Base-by-base conservation (phyloP, 2,113 vertebrate species). In the Numida meleagris region DNA sequence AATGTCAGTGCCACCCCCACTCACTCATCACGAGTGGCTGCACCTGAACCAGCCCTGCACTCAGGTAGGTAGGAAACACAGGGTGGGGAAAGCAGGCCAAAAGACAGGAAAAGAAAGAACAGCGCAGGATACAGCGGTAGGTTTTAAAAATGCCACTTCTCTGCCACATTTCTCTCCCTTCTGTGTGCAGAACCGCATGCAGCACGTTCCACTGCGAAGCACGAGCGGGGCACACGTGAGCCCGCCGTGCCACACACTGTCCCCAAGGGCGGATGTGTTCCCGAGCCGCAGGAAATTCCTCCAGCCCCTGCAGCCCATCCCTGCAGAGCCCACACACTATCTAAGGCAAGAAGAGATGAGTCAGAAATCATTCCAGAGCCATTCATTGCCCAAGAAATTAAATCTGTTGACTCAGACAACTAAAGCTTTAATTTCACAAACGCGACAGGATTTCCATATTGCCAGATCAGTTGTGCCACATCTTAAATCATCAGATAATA, bases 331-430 rank as follows among this genome's bases (percentile, higher is more conserved):
- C 57, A 6, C 2, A 0, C 12, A 0, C 4, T 68, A 27, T 38
- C 73, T 23, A 6, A 29, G 43, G 83, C 51, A 34, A 48, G 88
- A 27, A 80, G 71, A 24, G 14, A 59, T 86, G 77, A 93, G 78
- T 90, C 89, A 95, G 68, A 82, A 90, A 55, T 57, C 80, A 43
- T 55, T 89, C 79, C 85, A 79, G 62, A 89, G 46, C 70, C 87
- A n/a, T 82, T 97, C 92, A 79, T 79, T 97, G 73, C 73, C 94
- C 94, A 87, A 58, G 57, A 86, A 93, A 78, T 82, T 93, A 95
- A 77, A 95, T 61, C 81, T 85, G 88, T 94, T 94, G 89, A 94
- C 86, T 95, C 95, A 92, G 91, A 76, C 58, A 94, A 79, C 72
- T 24, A 81, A 95, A 61, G 59, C 91, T 61, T n/a, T 96, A 55